Conservation (phyloP, 2,888 invertebrate genomes). For the Ypsolopha scabrella region DNA sequence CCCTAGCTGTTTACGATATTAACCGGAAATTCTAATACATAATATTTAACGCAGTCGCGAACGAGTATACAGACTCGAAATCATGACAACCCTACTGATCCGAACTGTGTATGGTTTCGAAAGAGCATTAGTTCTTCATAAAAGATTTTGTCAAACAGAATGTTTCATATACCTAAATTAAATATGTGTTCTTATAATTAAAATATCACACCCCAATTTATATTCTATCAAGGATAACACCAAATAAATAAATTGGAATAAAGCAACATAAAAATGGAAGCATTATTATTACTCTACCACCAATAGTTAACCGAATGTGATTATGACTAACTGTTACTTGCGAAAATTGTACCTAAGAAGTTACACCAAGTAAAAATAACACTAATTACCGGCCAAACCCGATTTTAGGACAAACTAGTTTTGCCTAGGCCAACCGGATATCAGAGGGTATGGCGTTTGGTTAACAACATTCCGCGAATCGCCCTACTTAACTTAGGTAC, state of each 20-base stretch:
- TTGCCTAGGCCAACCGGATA: too few relatives aligned
- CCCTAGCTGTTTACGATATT: too few relatives aligned
- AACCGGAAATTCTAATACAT: too few relatives aligned
- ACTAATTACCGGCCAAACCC: too few relatives aligned
- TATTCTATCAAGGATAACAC: background rate
- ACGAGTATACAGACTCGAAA: too few relatives aligned
- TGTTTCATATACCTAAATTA: background rate
- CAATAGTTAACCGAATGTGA: background rate
- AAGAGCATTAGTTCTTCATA: background rate
- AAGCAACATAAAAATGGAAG: background rate
- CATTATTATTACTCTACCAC: background rate
- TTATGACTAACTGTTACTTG: background rate
- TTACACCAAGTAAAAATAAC: too few relatives aligned
- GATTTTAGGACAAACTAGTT: too few relatives aligned
- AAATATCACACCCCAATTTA: background rate
- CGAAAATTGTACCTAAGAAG: too few relatives aligned
- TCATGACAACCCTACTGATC: too few relatives aligned
- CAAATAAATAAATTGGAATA: background rate
- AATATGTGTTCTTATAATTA: background rate
- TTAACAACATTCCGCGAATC: background rate
- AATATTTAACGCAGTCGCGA: too few relatives aligned
- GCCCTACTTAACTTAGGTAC: background rate
- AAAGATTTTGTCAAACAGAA: conserved; percentile 2
- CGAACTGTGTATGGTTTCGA: too few relatives aligned
- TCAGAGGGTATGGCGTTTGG: background rate